Evolutionary conservation across 2,113 vertebrate species (phyloP), one percentile per base, ranked within the genome.

Genomic region (Strigops habroptila): DNA sequence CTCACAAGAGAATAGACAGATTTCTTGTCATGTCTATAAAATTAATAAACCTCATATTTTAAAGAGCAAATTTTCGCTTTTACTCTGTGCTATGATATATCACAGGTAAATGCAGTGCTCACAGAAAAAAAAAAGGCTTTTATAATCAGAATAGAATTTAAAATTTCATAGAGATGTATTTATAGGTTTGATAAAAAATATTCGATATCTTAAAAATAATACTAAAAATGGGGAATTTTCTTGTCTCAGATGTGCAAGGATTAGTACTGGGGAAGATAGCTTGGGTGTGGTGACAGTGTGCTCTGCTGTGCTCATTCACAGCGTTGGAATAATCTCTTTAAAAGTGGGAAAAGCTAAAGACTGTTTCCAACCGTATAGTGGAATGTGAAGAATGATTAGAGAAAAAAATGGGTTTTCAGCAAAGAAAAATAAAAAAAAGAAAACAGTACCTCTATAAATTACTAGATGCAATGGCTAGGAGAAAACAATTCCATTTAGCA

Each of bases 331-430:
- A 80, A 65, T 30, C 0, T 16, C n/a, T 71, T 73, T 9, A 76
- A 16, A 76, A 73, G 59, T 37, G 3, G 4, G 22, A 63, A 91
- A 75, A 70, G 1, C 1, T 21, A 78, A 86, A 62, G 3, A 95
- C 52, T 81, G 3, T 2, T 18, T 74, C n/a, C 5, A 80, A 28
- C 0, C 41, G 3, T 64, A 52, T 3, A 80, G 67, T 57, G 7
- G 37, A 73, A 53, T 3, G 6, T 7, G 77, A 77, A 80, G 6
- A 2, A 24, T 35, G 2, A 51, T 55, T 39, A 22, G 27, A 39
- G 30, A 77, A 90, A 91, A 80, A 27, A 0, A 10, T 9, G 3
- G 0, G 4, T 43, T 71, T 62, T 22, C 6, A 10, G 1, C 2
- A 77, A 68, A 57, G 1, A 12, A 22, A 27, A 43, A 19, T 19